Base-by-base conservation (phyloP, 2,113 vertebrate genomes). In the Guaruba guarouba region DNA sequence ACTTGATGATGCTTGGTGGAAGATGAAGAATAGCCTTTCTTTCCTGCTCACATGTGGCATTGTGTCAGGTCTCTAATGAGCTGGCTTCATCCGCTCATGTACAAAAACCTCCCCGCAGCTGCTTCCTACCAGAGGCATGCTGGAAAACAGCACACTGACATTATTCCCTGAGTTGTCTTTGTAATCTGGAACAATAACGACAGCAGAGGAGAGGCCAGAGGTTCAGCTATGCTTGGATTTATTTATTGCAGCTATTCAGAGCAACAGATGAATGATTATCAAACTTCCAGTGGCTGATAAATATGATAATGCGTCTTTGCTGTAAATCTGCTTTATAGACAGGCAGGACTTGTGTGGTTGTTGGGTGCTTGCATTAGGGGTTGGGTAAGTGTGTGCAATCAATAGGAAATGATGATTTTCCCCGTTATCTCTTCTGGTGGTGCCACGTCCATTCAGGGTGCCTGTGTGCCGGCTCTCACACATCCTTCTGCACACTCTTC, bases 101-200 rank as follows among this genome's bases (percentile, higher is more conserved):
- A 67, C 54, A 76, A 35, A 89, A 92, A 44, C 82, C 89, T 93
- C 69, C 39, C 84, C 92, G 90, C 97, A 97, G 96, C 93, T 97
- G 96, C 95, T 98, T 97, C 97, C 97, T 97, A 77, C 83, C 94
- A 90, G 88, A 67, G 77, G 66, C 75, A 59, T 15, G 2, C 71
- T 96, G 96, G 92, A 96, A 97, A 97, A 96, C 20, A 95, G 93
- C 95, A 82, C 90, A 19, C 73, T 95, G 92, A 90, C 88, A 63
- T 92, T 97, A 92, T 97, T 82, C 92, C 93, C 95, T 48, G 76
- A 27, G 77, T 46, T 93, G 57, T 70, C 90, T 93, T 96, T 95
- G 82, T 96, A 61, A 73, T 85, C 25, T 93, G 62, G 48, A 87
- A 39, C 86, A 92, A 77, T 68, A 82, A 73, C 33, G 63, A 48